These are phyloP conservation scores for Protaetia brevitarsis DNA, from an alignment of 1,140 invertebrate genomes.

Conservation along the genomic window DNA sequence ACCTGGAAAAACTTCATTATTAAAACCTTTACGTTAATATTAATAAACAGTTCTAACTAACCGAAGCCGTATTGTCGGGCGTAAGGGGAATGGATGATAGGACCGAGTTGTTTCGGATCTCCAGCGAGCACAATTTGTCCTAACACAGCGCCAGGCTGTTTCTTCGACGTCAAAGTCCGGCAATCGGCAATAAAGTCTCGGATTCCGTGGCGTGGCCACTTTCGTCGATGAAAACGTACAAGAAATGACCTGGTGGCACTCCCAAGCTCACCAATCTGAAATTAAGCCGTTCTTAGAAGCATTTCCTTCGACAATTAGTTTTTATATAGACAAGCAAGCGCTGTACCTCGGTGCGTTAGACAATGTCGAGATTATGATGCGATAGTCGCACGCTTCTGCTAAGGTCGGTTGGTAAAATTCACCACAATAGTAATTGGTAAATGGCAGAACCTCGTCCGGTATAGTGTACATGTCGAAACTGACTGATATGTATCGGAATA, in stretches of 20 bases:
- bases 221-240: conserved; percentile 87
- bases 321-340: neutral
- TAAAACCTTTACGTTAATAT: conserved; percentile 55
- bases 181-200: conserved; percentile 76
- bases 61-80: conserved; percentile 63
- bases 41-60: conserved; percentile 42
- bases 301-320: conserved; percentile 44
- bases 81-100: conserved; percentile 68
- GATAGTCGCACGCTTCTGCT: conserved; percentile 28
- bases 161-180: conserved; percentile 38
- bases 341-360: conserved; percentile 32
- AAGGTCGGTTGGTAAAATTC: conserved; percentile 30
- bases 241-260: conserved; percentile 73
- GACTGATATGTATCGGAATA: conserved; percentile 31
- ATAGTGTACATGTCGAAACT: conserved; percentile 28
- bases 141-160: conserved; percentile 48
- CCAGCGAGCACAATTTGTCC: conserved; percentile 81
- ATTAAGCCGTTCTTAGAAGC: conserved; percentile 49
- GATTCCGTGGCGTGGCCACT: conserved; percentile 88
- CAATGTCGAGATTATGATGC: conserved; percentile 37
- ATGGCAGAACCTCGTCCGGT: conserved; percentile 27
- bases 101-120: conserved; percentile 88
- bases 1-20: conserved; percentile 54
- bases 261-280: conserved; percentile 48
- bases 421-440: conserved; percentile 30